phyloP scores from a whole-genome alignment of 1,140 invertebrate species.

The Drosophila tsacasi region DNA sequence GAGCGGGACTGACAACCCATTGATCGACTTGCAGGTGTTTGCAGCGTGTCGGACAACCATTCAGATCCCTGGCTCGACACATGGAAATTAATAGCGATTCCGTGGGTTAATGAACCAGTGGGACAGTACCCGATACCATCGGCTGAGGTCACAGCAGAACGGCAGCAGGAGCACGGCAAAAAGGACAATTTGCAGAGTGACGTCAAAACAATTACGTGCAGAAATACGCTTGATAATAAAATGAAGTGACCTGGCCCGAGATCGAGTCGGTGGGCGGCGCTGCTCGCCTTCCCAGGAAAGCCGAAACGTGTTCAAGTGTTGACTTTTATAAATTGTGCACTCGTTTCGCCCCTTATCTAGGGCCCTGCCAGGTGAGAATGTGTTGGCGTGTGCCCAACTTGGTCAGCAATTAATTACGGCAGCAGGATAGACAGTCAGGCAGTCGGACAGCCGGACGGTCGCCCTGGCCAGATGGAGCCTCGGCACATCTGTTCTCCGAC shows the following conservation, averaged over 20 bases:
- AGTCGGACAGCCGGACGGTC: not conserved
- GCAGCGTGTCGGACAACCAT: constrained; percentile 43
- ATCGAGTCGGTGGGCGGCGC: not conserved
- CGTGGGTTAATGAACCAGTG: constrained; percentile 68
- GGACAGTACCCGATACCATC: constrained; percentile 29
- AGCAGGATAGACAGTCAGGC: constrained; percentile 23
- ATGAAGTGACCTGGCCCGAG: constrained; percentile 60
- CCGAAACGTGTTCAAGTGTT: constrained; percentile 79
- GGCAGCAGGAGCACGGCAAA: constrained; percentile 14
- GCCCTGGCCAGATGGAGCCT: not conserved
- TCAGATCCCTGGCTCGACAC: constrained; percentile 25
- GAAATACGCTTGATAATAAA: constrained; percentile 81
- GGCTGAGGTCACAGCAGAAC: constrained; percentile 10
- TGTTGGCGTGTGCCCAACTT: constrained; percentile 71
- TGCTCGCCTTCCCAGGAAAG: constrained; percentile 47
- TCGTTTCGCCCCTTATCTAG: constrained; percentile 49
- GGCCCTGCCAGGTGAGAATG: constrained; percentile 38
- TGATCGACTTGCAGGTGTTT: constrained; percentile 50
- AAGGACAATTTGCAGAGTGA: constrained; percentile 79
- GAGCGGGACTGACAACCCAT: constrained; percentile 4
- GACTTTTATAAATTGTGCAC: constrained; percentile 82
- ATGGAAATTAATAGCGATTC: constrained; percentile 61
- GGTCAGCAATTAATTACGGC: constrained; percentile 77
- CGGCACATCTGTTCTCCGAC: constrained; percentile 25
- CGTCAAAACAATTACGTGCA: constrained; percentile 83